phyloP scores from a whole-genome alignment of 2,797 vertebrate species.

The Halcyon chelicuti region DNA sequence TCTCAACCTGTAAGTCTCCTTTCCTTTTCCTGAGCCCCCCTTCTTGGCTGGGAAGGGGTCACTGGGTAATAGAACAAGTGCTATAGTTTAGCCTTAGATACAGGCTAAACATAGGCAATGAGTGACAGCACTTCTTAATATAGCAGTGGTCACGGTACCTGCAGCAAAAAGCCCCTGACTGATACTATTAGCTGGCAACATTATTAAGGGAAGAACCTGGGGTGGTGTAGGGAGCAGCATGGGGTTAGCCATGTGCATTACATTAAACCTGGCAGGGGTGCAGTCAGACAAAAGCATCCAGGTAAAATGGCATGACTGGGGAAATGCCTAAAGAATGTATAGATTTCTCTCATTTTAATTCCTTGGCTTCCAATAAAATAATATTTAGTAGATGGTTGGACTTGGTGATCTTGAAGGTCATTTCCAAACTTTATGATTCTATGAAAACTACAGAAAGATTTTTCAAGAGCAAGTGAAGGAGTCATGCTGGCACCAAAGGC shows the following conservation, averaged over 20 bases:
- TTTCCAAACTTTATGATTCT: too few species aligned
- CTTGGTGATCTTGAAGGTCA: too few species aligned
- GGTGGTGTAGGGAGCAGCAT: neutral
- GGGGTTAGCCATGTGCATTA: rapidly evolving
- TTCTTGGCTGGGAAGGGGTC: neutral
- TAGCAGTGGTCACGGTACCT: neutral
- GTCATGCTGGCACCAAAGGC: neutral
- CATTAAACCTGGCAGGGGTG: neutral
- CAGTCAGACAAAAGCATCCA: neutral
- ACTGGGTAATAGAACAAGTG: too few species aligned
- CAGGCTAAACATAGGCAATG: neutral
- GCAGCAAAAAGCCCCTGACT: neutral
- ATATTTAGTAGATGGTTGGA: too few species aligned
- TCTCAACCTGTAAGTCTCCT: neutral
- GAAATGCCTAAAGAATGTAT: rapidly evolving
- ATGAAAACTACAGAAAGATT: neutral
- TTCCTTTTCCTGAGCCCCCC: neutral
- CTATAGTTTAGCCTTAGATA: neutral
- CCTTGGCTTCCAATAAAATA: neutral
- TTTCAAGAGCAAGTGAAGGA: neutral
- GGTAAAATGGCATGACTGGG: neutral
- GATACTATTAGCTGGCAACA: neutral
- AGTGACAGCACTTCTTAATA: neutral
- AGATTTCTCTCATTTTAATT: neutral
- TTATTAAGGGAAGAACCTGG: rapidly evolving